Base-by-base conservation (phyloP, 2,113 vertebrate genomes). In the Alethe castanea region DNA sequence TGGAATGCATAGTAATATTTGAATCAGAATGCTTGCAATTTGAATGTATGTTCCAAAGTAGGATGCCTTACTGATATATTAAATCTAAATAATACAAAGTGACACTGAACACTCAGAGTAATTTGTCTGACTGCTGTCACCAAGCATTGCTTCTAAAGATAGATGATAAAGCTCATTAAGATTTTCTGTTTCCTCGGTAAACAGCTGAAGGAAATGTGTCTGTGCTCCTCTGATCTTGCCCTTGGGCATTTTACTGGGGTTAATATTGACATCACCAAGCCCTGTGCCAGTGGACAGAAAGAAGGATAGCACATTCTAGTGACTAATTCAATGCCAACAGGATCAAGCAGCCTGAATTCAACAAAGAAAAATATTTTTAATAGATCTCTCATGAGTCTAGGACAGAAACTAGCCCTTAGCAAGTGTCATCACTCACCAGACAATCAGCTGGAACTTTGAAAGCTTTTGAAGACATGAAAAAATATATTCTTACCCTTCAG, bases 81-180 rank as follows among this genome's bases (percentile, higher is more conserved):
- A 78, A 91, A 71, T 64, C 72, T 81, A 93, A 86, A 79, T 95
- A 94, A 94, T 76, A 72, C 26, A 35, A 94, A 94, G 59, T 76
- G 89, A 93, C 92, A 90, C 44, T 64, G 62, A 89, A 78, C 40
- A 88, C n/a, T 47, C 61, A 50, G 79, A 90, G 62, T 86, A 76
- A 95, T 97, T 93, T 92, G 64, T 90, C 69, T 92, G 70, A 88
- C 92, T 88, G 56, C 85, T 96, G 80, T 97, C 94, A 94, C 31
- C 62, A 77, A 69, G 24, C 65, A 91, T 87, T 93, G 53, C 70
- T 69, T 52, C 61, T 71, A 69, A 95, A 96, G 95, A 97, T 42
- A 52, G 62, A 97, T 94, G 88, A 87, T 53, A 86, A 91, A 94
- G 81, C 25, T 83, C 74, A 81, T 28, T 62, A 86, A 90, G 42